phyloP scores from a whole-genome alignment of 2,113 vertebrate genomes.

The Corythaixoides concolor region DNA sequence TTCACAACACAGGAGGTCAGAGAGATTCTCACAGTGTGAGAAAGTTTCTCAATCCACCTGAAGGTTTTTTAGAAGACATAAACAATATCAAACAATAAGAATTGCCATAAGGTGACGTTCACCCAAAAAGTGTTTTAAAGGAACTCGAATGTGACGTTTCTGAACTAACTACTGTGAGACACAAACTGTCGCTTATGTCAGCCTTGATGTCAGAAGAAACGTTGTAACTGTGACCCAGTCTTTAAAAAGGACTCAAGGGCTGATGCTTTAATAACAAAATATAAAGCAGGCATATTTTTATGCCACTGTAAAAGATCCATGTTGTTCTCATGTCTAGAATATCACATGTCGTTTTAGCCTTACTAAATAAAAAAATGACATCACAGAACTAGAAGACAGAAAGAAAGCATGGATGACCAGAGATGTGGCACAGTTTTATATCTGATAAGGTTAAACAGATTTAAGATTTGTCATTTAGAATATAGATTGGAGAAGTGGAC shows the following conservation, averaged over 20 bases:
- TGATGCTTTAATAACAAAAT: neutral
- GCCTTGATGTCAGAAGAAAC: neutral
- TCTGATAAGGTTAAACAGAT: neutral
- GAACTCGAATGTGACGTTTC: neutral
- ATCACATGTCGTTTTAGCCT: neutral
- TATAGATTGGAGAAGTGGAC: neutral
- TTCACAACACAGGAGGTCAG: neutral
- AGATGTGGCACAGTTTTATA: neutral
- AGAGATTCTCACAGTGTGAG: neutral
- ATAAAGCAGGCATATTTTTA: neutral
- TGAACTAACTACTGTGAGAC: neutral
- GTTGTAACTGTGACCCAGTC: neutral
- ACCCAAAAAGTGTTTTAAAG: neutral
- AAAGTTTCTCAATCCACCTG: neutral
- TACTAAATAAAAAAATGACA: neutral
- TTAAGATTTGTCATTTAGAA: neutral
- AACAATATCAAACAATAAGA: neutral
- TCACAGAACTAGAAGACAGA: neutral
- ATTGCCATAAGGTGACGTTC: neutral
- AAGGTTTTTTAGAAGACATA: neutral
- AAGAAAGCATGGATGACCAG: neutral
- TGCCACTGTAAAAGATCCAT: neutral
- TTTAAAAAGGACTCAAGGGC: neutral
- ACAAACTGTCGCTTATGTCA: neutral
- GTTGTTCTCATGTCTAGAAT: neutral